Conservation (phyloP, 2,113 vertebrate species). For the Phasianus colchicus region DNA sequence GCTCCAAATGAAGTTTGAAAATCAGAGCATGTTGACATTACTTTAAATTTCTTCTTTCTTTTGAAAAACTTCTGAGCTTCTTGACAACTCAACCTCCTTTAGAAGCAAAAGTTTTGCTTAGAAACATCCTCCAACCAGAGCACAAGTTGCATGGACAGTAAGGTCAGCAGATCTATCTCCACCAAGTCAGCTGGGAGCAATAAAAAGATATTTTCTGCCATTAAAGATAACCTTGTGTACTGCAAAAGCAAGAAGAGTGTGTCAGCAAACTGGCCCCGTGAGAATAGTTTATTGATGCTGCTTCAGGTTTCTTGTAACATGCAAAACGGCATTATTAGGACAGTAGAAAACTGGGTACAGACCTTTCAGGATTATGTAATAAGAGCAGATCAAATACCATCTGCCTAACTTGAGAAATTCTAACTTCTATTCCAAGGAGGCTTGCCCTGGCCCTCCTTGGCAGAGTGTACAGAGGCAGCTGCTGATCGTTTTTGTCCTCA, state of each 20-base stretch:
- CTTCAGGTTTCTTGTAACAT: constrained; percentile 27
- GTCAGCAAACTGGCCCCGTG: neutral
- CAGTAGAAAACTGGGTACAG: neutral
- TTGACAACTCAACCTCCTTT: neutral
- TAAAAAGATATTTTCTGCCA: constrained; percentile 31
- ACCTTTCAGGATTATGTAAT: constrained; percentile 34
- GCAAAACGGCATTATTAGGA: neutral
- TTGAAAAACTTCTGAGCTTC: neutral
- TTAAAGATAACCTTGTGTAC: constrained; percentile 23
- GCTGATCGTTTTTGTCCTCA: neutral
- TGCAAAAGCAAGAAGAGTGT: neutral
- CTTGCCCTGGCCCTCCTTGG: neutral
- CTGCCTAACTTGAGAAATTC: neutral
- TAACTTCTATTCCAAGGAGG: constrained; percentile 6
- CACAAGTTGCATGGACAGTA: neutral
- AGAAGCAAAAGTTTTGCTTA: constrained; percentile 4
- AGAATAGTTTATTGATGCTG: constrained; percentile 13
- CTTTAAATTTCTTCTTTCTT: neutral
- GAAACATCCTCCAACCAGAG: neutral
- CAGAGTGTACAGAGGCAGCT: neutral
- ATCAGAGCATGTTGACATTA: neutral
- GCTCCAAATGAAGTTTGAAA: neutral
- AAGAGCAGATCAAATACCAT: constrained; percentile 47
- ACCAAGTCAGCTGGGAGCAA: constrained; percentile 34
- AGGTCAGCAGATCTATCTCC: constrained; percentile 21